Evolutionary conservation across 2,113 vertebrate genomes (phyloP).

Genomic region (Pelmatolapia mariae): DNA sequence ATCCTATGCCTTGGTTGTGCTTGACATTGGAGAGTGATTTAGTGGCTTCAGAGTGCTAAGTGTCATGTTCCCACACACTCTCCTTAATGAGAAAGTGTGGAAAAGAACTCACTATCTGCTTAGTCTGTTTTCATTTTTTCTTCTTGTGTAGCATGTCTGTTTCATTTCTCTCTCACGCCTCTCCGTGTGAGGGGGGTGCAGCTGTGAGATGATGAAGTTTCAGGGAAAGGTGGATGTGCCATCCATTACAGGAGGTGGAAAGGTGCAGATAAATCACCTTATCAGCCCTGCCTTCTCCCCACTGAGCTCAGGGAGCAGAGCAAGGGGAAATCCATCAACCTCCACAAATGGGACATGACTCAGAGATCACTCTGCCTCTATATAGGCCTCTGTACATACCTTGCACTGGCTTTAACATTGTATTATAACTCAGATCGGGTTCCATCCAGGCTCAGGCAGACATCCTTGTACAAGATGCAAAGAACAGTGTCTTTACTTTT

Average conservation of each 20-base stretch:
- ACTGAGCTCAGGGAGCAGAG: conserved; percentile 70
- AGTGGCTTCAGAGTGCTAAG: conserved; percentile 35
- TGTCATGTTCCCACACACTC: conserved; percentile 36
- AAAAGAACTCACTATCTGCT: conserved; percentile 23
- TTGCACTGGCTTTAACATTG: conserved; percentile 43
- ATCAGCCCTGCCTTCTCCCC: conserved; percentile 72
- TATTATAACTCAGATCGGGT: conserved; percentile 7
- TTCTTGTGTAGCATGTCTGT: conserved; percentile 16
- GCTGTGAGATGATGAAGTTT: conserved; percentile 74
- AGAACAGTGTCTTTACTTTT: neutral
- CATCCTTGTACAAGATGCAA: neutral
- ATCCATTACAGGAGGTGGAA: conserved; percentile 74
- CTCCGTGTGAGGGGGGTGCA: conserved; percentile 17
- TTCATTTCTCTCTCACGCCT: conserved; percentile 44
- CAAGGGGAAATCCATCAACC: conserved; percentile 74
- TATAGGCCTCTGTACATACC: conserved; percentile 45
- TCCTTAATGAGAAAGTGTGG: conserved; percentile 46
- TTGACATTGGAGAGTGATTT: conserved; percentile 40
- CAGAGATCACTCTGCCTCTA: conserved; percentile 61
- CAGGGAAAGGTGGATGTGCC: conserved; percentile 69
- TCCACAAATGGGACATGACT: conserved; percentile 68
- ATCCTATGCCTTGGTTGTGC: conserved; percentile 40
- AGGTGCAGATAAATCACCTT: conserved; percentile 78
- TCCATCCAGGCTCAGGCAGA: neutral
- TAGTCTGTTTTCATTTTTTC: conserved; percentile 35